Evolutionary conservation across 64 coral and sea anemone genomes (phyloP).

Genomic region (Porites australiensis): DNA sequence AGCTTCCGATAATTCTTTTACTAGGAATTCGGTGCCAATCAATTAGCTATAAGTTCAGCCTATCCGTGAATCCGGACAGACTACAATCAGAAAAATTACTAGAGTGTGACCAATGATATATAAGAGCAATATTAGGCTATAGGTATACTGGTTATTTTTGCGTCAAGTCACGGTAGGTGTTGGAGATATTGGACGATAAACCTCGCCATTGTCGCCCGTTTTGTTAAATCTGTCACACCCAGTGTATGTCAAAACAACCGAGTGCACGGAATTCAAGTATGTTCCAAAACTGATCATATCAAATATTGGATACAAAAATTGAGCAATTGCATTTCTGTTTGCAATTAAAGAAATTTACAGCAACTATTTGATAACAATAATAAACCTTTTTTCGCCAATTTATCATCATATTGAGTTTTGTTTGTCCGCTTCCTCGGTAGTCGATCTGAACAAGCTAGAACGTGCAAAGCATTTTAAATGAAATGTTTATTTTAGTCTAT

Average conservation of each 20-base stretch:
- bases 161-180: constrained; percentile 21
- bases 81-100: not conserved
- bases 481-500: too few species aligned
- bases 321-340: not conserved
- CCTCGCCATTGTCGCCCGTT: not conserved
- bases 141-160: constrained; percentile 43
- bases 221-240: constrained; percentile 35
- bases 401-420: too few species aligned
- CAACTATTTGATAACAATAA: not conserved
- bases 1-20: not conserved
- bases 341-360: not conserved
- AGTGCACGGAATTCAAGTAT: constrained; percentile 36
- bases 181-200: constrained; percentile 20
- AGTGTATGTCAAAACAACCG: not conserved
- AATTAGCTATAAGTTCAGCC: not conserved
- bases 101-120: not conserved
- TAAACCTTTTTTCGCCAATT: too few species aligned
- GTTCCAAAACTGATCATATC: not conserved
- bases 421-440: too few species aligned
- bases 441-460: too few species aligned
- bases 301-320: constrained; percentile 6
- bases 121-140: not conserved
- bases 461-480: too few species aligned
- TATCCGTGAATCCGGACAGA: not conserved
- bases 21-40: not conserved